Conservation (phyloP, 2,888 invertebrate species). For the Nephrotoma flavescens region DNA sequence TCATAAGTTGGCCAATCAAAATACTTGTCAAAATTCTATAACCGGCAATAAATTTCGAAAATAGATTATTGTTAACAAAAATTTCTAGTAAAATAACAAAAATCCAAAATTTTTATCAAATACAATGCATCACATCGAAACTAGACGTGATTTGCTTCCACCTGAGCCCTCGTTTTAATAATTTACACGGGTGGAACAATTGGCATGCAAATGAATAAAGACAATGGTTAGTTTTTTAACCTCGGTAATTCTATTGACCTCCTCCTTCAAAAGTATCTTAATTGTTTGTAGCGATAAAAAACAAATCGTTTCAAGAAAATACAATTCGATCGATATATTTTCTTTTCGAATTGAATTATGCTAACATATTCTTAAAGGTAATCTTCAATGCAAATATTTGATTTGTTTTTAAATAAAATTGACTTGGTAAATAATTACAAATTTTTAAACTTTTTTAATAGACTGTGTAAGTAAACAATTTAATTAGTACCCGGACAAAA, state of each 20-base stretch:
- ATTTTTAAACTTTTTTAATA: neutral
- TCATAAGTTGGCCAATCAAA: no score
- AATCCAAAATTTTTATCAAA: no score
- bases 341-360: neutral
- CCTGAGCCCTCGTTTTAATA: slow-evolving; percentile 47
- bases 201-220: slow-evolving; percentile 77
- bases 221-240: slow-evolving; percentile 43
- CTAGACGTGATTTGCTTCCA: no score
- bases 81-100: no score
- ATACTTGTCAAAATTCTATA: no score
- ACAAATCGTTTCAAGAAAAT: neutral
- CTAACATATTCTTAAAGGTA: neutral
- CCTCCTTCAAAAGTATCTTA: neutral
- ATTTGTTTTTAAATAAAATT: neutral
- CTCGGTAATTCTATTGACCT: neutral
- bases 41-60: no score
- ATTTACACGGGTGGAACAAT: slow-evolving; percentile 95
- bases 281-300: no score
- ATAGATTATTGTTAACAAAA: no score
- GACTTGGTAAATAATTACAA: neutral
- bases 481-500: neutral
- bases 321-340: neutral
- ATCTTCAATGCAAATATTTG: neutral
- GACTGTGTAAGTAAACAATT: neutral
- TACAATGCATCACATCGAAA: no score